Base-by-base conservation (phyloP, 2,113 vertebrate genomes). In the Mustela nigripes region DNA sequence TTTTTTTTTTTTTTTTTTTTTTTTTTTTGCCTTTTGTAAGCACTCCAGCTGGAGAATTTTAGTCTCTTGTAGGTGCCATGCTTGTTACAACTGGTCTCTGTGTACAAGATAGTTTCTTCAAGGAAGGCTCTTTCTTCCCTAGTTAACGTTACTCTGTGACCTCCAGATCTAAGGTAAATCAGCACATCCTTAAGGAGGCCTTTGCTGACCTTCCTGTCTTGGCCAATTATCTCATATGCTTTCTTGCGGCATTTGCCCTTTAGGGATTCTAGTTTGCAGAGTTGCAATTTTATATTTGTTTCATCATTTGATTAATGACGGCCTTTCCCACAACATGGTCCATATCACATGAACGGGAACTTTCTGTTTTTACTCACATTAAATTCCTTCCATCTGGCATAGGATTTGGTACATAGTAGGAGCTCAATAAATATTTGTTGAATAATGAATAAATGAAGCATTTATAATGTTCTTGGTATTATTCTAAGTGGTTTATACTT, bases 401-500 rank as follows among this genome's bases (percentile, higher is more conserved):
- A 85, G 18, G 42, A 7, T 63, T 87, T 89, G 31, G 76, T 76
- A 74, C 33, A 21, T 63, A 78, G n/a, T 83, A 63, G 31, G n/a
- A 78, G 15, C 45, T 65, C 36, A 65, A 65, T 81, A n/a, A 73
- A 45, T 76, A 69, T 63, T 69, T 78, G 22, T 48, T 74, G 45
- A 92, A 80, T 88, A 91, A 58, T 65, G 62, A 95, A 69, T 67
- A n/a, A 78, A n/a, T 39, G 63, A 84, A 90, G 10, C 48, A 89
- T 69, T 73, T 79, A 50, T 81, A 22, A 79, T 21, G 6, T 83
- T 85, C 48, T 60, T 69, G 58, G 11, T 82, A 36, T 87, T 93
- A 22, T 92, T 96, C 19, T 74, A 86, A 58, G 60, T 87, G 73
- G 76, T 48, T 84, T 71, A 42, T 65, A 48, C 58, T 89, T 60